phyloP scores from a whole-genome alignment of 2,888 invertebrate species.

The Helicoverpa assulta region DNA sequence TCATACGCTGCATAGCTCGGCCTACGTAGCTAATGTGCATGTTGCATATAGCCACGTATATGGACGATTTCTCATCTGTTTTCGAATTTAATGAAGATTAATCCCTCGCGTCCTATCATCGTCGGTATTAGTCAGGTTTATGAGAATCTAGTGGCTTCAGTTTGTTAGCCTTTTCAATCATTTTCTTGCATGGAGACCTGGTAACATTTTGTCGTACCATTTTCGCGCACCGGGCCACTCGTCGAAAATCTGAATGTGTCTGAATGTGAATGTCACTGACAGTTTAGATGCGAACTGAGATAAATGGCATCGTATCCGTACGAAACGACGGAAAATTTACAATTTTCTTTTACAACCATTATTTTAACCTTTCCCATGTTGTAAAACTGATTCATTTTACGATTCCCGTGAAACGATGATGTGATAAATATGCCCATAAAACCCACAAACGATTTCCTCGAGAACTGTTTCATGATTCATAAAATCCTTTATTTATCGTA shows the following conservation, averaged over 20 bases:
- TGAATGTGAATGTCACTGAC: constrained; percentile 12
- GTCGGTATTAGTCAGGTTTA: not conserved
- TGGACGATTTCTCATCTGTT: not conserved
- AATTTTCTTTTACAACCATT: constrained; percentile 50
- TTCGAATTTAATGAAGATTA: constrained; percentile 18
- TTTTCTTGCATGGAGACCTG: too few species aligned
- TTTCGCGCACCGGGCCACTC: too few species aligned
- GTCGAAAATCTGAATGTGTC: not conserved
- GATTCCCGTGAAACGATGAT: constrained; percentile 72
- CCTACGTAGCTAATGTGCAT: constrained; percentile 3
- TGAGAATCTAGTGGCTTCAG: too few species aligned
- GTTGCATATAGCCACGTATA: constrained; percentile 11
- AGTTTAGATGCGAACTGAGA: constrained; percentile 4
- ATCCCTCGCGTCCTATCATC: constrained; percentile 15
- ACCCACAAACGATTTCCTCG: constrained; percentile 68
- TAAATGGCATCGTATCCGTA: constrained; percentile 14
- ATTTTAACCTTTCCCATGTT: constrained; percentile 53
- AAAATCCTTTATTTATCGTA: constrained; percentile 69
- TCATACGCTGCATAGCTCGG: constrained; percentile 9
- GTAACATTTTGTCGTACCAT: too few species aligned
- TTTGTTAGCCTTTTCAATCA: too few species aligned
- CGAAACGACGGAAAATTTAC: constrained; percentile 30
- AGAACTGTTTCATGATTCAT: constrained; percentile 74
- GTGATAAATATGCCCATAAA: constrained; percentile 74
- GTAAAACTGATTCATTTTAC: constrained; percentile 73